Evolutionary conservation across 2,797 vertebrate genomes (phyloP).

Genomic region (Sebastes oblongus): DNA sequence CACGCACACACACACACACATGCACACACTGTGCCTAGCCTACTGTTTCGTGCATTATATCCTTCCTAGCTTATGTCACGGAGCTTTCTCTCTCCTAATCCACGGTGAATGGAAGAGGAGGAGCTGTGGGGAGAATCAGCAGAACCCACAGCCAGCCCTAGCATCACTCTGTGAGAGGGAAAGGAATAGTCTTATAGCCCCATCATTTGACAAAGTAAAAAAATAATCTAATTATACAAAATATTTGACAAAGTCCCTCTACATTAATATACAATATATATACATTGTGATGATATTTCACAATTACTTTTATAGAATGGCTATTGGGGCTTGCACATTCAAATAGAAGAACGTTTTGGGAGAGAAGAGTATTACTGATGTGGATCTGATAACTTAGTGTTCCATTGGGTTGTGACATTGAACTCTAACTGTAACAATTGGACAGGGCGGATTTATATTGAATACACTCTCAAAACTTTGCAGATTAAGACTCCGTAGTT

Average conservation of each 20-base stretch:
- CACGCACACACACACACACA: not conserved
- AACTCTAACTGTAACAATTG: not conserved
- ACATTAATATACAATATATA: not conserved
- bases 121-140: constrained; percentile 22
- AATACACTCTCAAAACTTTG: not conserved
- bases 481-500: not conserved
- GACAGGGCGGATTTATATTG: not conserved
- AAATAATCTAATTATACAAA: not conserved
- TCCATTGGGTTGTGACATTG: not conserved
- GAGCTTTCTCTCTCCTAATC: constrained; percentile 52
- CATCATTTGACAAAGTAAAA: not conserved
- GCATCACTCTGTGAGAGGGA: not conserved
- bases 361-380: not conserved
- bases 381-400: not conserved
- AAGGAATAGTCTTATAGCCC: not conserved
- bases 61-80: constrained; percentile 45
- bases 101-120: constrained; percentile 32
- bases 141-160: not conserved
- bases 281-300: not conserved
- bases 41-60: constrained; percentile 42
- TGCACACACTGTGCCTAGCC: constrained; percentile 2
- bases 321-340: not conserved
- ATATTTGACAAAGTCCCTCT: not conserved
- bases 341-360: not conserved
- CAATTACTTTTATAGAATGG: not conserved